A percentile compares a stretch with the other conserved stretches of the same genome.
These are phyloP conservation scores for Elachura formosa DNA, from an alignment of 2,113 vertebrate genomes.

Conservation along the genomic window DNA sequence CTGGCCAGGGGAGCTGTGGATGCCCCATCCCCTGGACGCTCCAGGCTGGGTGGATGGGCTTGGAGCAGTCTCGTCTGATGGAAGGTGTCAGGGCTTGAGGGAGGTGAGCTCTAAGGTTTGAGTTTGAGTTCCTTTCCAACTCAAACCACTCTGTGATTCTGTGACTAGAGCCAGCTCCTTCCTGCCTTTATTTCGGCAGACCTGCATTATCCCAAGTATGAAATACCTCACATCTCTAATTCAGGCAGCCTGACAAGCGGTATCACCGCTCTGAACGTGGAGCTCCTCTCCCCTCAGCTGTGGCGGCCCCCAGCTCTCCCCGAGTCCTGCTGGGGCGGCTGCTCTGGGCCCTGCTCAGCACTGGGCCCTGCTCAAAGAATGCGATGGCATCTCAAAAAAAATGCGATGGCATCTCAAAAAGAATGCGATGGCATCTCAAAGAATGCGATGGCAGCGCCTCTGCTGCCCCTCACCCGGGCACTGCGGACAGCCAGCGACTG, in stretches of 20 bases:
- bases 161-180: not conserved
- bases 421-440: no score
- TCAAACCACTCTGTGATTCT: not conserved
- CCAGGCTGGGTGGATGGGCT: no score
- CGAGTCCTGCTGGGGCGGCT: no score
- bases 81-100: not conserved
- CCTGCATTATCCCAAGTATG: not conserved
- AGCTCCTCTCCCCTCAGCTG: fast-evolving
- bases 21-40: no score
- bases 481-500: no score
- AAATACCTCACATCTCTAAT: no score
- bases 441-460: not conserved
- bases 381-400: no score
- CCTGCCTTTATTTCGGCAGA: not conserved
- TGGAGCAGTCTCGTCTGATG: not conserved
- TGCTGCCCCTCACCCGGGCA: not conserved
- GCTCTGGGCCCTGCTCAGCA: no score
- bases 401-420: no score
- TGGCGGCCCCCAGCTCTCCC: no score
- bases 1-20: not conserved
- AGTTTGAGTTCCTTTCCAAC: not conserved
- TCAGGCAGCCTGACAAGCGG: not conserved
- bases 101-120: not conserved
- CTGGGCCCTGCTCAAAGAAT: no score
- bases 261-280: fast-evolving